phyloP scores from a whole-genome alignment of 2,113 vertebrate species.

The Halichoeres trimaculatus region DNA sequence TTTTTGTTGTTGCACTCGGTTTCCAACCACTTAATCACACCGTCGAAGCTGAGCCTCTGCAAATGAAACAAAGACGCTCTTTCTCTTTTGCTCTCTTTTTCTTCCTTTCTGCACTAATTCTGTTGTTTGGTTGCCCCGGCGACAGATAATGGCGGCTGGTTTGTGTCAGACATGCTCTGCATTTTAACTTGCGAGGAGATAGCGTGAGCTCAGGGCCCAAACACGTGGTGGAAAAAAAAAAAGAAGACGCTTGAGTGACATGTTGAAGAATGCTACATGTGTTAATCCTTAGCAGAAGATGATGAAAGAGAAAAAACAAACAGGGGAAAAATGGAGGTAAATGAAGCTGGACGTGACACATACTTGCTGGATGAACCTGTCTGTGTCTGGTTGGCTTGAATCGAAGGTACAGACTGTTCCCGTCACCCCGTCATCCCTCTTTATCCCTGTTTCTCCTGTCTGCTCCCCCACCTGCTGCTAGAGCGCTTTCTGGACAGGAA shows the following conservation, averaged over 20 bases:
- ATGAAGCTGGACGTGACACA: conserved; percentile 66
- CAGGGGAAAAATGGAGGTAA: conserved; percentile 1
- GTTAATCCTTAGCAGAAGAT: conserved; percentile 32
- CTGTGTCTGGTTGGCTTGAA: conserved; percentile 74
- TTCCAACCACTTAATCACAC: conserved; percentile 69
- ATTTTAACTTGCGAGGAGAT: conserved; percentile 63
- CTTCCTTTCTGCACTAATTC: conserved; percentile 29
- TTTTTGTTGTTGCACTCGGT: conserved; percentile 63
- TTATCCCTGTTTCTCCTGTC: conserved; percentile 32
- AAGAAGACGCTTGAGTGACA: conserved; percentile 16
- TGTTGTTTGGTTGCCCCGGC: conserved; percentile 67
- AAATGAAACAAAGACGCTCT: conserved; percentile 59
- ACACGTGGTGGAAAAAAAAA: not conserved
- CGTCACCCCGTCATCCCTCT: conserved; percentile 46
- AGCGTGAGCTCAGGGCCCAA: conserved; percentile 16
- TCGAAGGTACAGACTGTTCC: conserved; percentile 79
- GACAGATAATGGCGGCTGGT: conserved; percentile 53
- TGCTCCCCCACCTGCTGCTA: conserved; percentile 58
- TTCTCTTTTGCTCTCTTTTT: conserved; percentile 28
- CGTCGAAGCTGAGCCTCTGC: conserved; percentile 29
- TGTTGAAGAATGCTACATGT: conserved; percentile 12
- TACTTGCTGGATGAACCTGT: conserved; percentile 63
- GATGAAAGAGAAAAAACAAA: conserved; percentile 19
- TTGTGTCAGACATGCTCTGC: conserved; percentile 53
- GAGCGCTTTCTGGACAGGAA: conserved; percentile 41